Evolutionary conservation across 1,140 invertebrate species (phyloP).

Genomic region (Plectrocnemia conspersa): DNA sequence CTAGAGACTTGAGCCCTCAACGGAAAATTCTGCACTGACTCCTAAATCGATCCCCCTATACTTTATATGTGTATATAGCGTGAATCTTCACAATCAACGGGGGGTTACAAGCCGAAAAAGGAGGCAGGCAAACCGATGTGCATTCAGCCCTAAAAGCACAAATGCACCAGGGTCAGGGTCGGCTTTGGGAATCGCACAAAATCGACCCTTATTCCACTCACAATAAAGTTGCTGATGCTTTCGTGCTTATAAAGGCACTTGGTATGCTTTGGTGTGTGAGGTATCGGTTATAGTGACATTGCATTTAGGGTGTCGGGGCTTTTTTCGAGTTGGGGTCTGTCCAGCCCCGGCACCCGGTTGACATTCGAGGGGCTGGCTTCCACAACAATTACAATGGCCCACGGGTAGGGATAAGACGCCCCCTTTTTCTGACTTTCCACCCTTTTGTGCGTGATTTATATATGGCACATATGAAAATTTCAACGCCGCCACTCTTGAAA

Average conservation of each 20-base stretch:
- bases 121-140: conserved; percentile 28
- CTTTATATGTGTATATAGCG: conserved; percentile 32
- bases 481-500: too few relatives aligned
- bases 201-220: too few relatives aligned
- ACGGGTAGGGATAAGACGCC: conserved; percentile 26
- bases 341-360: conserved; percentile 27
- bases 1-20: conserved; percentile 14
- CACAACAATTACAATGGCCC: conserved; percentile 32
- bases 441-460: conserved; percentile 13
- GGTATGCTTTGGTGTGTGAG: not conserved
- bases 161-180: conserved; percentile 7
- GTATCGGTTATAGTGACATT: conserved; percentile 21
- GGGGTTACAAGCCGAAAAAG: conserved; percentile 26
- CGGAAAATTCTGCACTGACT: conserved; percentile 22
- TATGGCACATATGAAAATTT: too few relatives aligned
- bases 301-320: conserved; percentile 28
- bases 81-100: conserved; percentile 20
- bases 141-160: conserved; percentile 24
- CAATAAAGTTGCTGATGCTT: not conserved
- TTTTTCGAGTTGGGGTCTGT: conserved; percentile 27
- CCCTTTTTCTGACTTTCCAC: conserved; percentile 23
- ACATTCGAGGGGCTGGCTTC: conserved; percentile 29
- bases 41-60: conserved; percentile 19
- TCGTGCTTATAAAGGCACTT: not conserved
- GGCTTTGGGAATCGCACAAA: too few relatives aligned